Percentiles rank a stretch among this genome's conserved stretches.
Conservation (phyloP, 2,888 invertebrate species). For the Eucriotettix oculatus region DNA sequence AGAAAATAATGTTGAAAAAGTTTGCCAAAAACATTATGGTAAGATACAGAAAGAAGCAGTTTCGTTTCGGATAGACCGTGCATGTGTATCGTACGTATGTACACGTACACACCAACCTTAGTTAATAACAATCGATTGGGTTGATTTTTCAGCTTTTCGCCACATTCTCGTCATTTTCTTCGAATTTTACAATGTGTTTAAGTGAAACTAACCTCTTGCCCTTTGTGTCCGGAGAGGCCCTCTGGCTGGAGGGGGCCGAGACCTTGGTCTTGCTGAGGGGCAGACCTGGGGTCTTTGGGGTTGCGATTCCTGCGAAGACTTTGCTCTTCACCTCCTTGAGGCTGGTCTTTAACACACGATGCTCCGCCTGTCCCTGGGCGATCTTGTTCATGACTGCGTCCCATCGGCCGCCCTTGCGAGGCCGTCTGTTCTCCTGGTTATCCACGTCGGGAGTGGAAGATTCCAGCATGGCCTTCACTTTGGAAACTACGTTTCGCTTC, state of each 20-base stretch:
- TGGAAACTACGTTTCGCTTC: conserved; percentile 58
- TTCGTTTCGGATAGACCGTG: too few relatives aligned
- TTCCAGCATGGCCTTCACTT: conserved; percentile 56
- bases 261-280: neutral
- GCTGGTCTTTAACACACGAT: conserved; percentile 46
- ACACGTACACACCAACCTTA: too few relatives aligned
- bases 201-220: conserved; percentile 1
- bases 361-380: conserved; percentile 50
- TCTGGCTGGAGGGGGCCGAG: neutral
- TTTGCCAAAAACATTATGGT: too few relatives aligned
- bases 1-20: too few relatives aligned
- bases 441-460: conserved; percentile 27
- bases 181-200: neutral
- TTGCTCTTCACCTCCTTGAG: conserved; percentile 79
- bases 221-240: neutral
- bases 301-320: conserved; percentile 32
- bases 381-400: conserved; percentile 75
- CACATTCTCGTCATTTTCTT: neutral
- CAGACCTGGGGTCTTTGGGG: neutral
- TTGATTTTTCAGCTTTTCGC: too few relatives aligned
- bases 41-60: too few relatives aligned
- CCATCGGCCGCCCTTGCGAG: conserved; percentile 46
- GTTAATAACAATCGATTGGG: too few relatives aligned
- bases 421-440: conserved; percentile 28
- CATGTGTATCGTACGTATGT: too few relatives aligned